Base-by-base conservation (phyloP, 64 coral and sea anemone species). In the Montipora efflorescens region DNA sequence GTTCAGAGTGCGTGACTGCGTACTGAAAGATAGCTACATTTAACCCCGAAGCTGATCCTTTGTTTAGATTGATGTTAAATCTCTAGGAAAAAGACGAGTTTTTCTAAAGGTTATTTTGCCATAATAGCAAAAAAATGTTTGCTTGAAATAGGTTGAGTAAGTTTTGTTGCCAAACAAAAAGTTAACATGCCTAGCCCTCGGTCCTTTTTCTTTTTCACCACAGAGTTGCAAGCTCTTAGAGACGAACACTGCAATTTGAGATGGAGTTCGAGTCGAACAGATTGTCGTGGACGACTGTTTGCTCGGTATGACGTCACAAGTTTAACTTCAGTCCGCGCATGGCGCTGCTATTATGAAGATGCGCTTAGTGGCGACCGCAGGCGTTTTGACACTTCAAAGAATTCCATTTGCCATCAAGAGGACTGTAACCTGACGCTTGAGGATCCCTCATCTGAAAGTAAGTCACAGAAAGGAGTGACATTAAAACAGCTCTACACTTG, bases 271-370 rank as follows among this genome's bases (percentile, higher is more conserved):
- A 36, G 2, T 23, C 22, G 21, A 16, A 46, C 5, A 10, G 12
- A 64, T 28, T 83, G 80, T 18, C 7, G 3, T 11, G 80, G 80
- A 45, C 53, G 80, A 61, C 45, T 83, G 7, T 83, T 83, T 13
- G 80, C 80, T 16, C 57, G 80, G 7, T 83, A 83, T 44, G 55
- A 62, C 22, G 20, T 46, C 8, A 74, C 19, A 74, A 74, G 20
- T 8, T 2, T 0, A 19, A 10, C 2, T 9, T 1, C 19, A 1
- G 5, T 13, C 14, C 55, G 25, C 7, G 5, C 47, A 1, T 92
- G 90, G 90, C 47, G 80, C 45, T 92, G 90, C 49, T 92, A 92
- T 49, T 16, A 57, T 75, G 67, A 92, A 84, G 28, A 74, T 4
- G 79, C 90, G 15, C 62, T 92, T 7, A 92, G 67, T 9, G 69